Conservation (phyloP, 2,888 invertebrate species). For the Drosophila fungiperda region DNA sequence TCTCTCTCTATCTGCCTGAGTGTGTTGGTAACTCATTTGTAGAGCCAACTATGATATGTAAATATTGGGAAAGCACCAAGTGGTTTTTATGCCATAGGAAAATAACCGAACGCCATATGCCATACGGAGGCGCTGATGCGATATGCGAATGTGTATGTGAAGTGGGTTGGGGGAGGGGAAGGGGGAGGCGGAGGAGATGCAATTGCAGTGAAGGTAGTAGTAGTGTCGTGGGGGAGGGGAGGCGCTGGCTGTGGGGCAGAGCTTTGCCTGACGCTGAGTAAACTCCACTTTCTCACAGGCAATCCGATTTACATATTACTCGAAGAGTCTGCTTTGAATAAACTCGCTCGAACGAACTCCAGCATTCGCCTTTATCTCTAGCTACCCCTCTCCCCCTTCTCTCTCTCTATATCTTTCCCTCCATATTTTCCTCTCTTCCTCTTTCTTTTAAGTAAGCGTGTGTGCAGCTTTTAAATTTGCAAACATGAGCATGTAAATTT, state of each 20-base stretch:
- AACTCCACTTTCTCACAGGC: slow-evolving; percentile 67
- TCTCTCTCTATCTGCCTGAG: background rate
- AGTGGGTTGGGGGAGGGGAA: background rate
- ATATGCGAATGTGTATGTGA: slow-evolving; percentile 41
- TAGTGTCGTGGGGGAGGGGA: slow-evolving; percentile 1
- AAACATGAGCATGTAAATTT: slow-evolving; percentile 79
- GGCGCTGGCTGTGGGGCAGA: slow-evolving; percentile 19
- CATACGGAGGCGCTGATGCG: slow-evolving; percentile 64
- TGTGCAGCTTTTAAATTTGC: slow-evolving; percentile 78
- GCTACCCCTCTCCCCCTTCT: background rate
- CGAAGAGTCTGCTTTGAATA: slow-evolving; percentile 79
- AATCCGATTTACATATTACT: slow-evolving; percentile 79
- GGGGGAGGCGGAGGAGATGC: slow-evolving; percentile 2
- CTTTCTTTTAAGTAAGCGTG: slow-evolving; percentile 12
- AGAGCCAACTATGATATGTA: slow-evolving; percentile 70
- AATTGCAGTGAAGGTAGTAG: background rate
- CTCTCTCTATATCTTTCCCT: background rate
- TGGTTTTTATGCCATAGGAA: slow-evolving; percentile 65
- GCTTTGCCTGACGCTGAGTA: slow-evolving; percentile 59
- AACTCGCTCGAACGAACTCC: slow-evolving; percentile 55
- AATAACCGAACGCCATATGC: slow-evolving; percentile 55
- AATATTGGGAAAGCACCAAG: slow-evolving; percentile 67
- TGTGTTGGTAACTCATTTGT: slow-evolving; percentile 51
- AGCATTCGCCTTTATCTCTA: slow-evolving; percentile 42
- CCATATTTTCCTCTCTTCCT: slow-evolving; percentile 14